Evolutionary conservation across 2,888 invertebrate genomes (phyloP).

Genomic region (Tetropium fuscum): DNA sequence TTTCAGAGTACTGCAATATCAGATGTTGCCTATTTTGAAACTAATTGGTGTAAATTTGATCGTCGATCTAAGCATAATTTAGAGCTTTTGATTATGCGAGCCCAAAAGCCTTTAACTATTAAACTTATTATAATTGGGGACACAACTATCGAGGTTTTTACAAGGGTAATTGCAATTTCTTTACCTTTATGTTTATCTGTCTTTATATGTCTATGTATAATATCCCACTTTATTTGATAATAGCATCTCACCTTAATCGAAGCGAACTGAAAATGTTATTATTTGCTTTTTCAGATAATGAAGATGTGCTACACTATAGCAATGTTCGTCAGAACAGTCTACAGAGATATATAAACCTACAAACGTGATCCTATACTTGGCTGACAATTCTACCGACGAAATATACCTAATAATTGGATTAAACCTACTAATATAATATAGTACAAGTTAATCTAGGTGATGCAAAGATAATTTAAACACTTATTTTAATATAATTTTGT

Average conservation of each 20-base stretch:
- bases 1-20: conserved; percentile 19
- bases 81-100: conserved; percentile 9
- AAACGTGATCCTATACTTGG: too few relatives aligned
- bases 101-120: conserved; percentile 11
- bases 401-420: too few relatives aligned
- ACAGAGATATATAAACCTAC: too few relatives aligned
- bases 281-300: too few relatives aligned
- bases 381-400: too few relatives aligned
- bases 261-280: too few relatives aligned
- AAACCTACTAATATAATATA: too few relatives aligned
- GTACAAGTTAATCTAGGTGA: too few relatives aligned
- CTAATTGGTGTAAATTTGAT: conserved; percentile 8
- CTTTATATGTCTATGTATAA: background rate
- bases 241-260: background rate
- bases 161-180: conserved; percentile 5
- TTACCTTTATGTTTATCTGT: background rate
- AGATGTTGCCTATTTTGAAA: conserved; percentile 9
- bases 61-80: background rate
- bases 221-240: background rate
- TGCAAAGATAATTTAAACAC: too few relatives aligned
- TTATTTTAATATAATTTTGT: too few relatives aligned
- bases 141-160: conserved; percentile 18
- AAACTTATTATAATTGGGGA: conserved; percentile 8
- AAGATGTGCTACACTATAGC: too few relatives aligned
- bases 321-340: too few relatives aligned